phyloP scores from a whole-genome alignment of 1,140 invertebrate genomes.

The Lepidurus arcticus region DNA sequence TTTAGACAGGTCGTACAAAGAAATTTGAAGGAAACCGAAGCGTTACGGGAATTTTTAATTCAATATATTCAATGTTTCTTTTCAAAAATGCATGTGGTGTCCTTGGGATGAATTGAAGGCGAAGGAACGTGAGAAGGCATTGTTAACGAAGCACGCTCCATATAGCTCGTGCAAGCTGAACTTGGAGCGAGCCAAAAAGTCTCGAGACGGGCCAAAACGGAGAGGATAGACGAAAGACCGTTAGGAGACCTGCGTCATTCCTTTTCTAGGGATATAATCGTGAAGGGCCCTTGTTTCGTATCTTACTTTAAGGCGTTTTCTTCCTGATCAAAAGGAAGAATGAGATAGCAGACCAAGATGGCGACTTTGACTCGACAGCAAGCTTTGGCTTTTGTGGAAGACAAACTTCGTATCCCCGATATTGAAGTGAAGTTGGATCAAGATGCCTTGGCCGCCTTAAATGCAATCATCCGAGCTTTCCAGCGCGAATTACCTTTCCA shows the following conservation, averaged over 20 bases:
- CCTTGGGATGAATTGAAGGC: neutral
- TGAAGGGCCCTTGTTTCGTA: neutral
- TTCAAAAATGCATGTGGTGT: neutral
- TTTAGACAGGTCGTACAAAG: neutral
- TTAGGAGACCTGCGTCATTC: neutral
- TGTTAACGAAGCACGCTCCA: constrained; percentile 11
- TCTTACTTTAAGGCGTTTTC: neutral
- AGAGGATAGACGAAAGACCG: neutral
- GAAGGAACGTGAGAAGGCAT: constrained; percentile 12
- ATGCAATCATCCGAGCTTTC: constrained; percentile 13
- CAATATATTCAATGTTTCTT: neutral
- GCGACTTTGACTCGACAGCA: constrained; percentile 5
- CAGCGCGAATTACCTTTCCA: constrained; percentile 5
- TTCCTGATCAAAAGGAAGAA: constrained; percentile 6
- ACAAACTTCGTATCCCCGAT: neutral
- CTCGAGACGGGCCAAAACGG: neutral
- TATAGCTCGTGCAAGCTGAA: neutral
- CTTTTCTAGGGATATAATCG: neutral
- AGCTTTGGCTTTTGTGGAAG: constrained; percentile 6
- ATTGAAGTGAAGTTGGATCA: constrained; percentile 10
- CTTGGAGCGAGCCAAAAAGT: neutral
- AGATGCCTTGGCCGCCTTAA: neutral
- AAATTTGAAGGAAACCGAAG: neutral
- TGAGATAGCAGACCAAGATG: constrained; percentile 14
- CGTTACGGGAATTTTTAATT: neutral